Evolutionary conservation across 1,140 invertebrate genomes (phyloP).

Genomic region (Thaumetopoea pityocampa): DNA sequence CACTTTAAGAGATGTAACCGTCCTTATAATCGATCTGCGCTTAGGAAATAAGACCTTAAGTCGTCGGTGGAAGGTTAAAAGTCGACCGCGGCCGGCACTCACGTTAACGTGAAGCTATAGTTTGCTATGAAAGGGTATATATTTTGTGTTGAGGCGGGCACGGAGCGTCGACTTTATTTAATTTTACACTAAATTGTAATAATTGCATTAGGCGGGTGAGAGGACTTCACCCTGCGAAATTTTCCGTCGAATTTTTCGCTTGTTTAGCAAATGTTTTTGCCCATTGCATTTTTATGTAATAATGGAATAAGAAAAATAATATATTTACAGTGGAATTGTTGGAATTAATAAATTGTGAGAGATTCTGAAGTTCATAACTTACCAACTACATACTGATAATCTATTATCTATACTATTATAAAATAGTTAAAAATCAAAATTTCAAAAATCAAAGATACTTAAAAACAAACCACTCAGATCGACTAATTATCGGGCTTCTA

Average conservation of each 20-base stretch:
- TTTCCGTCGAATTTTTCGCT: constrained; percentile 16
- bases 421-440: no score
- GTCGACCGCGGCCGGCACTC: constrained; percentile 41
- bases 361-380: no score
- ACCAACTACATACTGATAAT: no score
- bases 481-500: no score
- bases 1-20: constrained; percentile 51
- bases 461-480: no score
- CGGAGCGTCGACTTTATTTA: constrained; percentile 65
- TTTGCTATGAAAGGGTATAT: constrained; percentile 65
- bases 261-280: no score
- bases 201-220: constrained; percentile 63
- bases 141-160: constrained; percentile 45
- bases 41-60: constrained; percentile 40
- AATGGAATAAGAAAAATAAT: no score
- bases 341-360: no score
- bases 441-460: no score
- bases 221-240: constrained; percentile 61
- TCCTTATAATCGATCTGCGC: constrained; percentile 8
- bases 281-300: no score
- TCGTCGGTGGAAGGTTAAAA: constrained; percentile 42
- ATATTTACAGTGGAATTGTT: no score
- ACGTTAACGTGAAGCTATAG: constrained; percentile 37
- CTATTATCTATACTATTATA: no score
- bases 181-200: constrained; percentile 74